These are phyloP conservation scores for Raja brachyura DNA, from an alignment of 2,113 vertebrate species.

Conservation along the genomic window DNA sequence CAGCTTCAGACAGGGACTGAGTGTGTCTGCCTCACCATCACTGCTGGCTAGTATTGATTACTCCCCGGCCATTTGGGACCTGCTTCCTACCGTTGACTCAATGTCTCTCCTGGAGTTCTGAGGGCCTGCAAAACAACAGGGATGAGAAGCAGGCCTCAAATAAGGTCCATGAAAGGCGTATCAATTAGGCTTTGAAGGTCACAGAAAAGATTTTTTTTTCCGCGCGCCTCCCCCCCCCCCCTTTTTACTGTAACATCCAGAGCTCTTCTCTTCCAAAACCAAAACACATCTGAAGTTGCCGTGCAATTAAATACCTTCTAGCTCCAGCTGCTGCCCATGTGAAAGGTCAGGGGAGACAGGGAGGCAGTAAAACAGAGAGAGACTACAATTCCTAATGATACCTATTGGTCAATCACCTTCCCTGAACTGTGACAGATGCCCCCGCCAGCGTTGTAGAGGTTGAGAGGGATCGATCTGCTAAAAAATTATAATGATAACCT, in stretches of 20 bases:
- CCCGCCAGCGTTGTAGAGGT: constrained; percentile 76
- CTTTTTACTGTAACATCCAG: constrained; percentile 41
- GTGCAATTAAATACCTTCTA: constrained; percentile 91
- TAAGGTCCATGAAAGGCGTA: constrained; percentile 66
- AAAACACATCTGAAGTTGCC: constrained; percentile 82
- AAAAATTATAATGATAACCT: constrained; percentile 86
- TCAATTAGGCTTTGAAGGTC: constrained; percentile 90
- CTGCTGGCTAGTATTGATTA: constrained; percentile 54
- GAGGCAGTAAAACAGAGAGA: constrained; percentile 70
- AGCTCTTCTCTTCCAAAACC: constrained; percentile 58
- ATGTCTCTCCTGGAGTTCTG: constrained; percentile 62
- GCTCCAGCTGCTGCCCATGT: constrained; percentile 86
- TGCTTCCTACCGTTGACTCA: constrained; percentile 68
- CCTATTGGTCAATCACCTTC: constrained; percentile 81
- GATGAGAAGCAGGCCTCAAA: constrained; percentile 56
- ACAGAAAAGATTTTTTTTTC: constrained; percentile 51
- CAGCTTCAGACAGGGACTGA: constrained; percentile 50
- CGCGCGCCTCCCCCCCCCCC: constrained; percentile 28
- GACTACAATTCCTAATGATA: constrained; percentile 73
- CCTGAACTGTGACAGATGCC: constrained; percentile 76
- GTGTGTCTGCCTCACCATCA: constrained; percentile 57
- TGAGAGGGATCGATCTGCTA: constrained; percentile 74
- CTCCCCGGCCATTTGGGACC: constrained; percentile 46
- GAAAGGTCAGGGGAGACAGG: constrained; percentile 90
- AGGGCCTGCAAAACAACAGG: constrained; percentile 59